Evolutionary conservation across 2,888 invertebrate species (phyloP).

Genomic region (Drosophila kambysellisi): DNA sequence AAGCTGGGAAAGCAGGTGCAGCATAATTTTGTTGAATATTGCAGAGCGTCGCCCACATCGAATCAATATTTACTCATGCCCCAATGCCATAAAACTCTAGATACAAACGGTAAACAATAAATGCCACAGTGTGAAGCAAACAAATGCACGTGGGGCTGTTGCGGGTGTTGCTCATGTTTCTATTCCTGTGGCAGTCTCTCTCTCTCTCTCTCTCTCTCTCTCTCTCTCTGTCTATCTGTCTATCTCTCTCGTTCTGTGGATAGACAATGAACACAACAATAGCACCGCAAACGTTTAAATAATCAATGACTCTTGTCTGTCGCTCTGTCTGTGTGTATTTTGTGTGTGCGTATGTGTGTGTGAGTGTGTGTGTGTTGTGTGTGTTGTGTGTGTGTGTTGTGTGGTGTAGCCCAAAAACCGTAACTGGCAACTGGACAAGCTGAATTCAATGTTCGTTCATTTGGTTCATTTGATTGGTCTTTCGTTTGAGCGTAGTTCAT

Average conservation of each 20-base stretch:
- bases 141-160: constrained; percentile 29
- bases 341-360: background rate
- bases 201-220: no score
- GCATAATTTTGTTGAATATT: constrained; percentile 10
- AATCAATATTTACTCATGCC: constrained; percentile 62
- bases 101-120: constrained; percentile 64
- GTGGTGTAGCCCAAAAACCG: constrained; percentile 25
- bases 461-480: constrained; percentile 46
- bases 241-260: constrained; percentile 11
- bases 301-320: constrained; percentile 60
- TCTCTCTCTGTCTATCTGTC: background rate
- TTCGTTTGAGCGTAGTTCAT: constrained; percentile 46
- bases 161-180: constrained; percentile 11
- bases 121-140: constrained; percentile 53
- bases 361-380: constrained; percentile 7
- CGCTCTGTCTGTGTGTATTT: background rate
- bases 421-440: constrained; percentile 34
- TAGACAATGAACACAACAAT: constrained; percentile 48
- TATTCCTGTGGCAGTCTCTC: constrained; percentile 15
- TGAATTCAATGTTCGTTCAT: constrained; percentile 23
- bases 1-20: constrained; percentile 23
- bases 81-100: constrained; percentile 55
- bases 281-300: constrained; percentile 64
- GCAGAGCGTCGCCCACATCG: constrained; percentile 15
- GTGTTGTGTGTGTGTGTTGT: constrained; percentile 7